Base-by-base conservation (phyloP, 2,888 invertebrate genomes). In the Sarcophaga caerulescens region DNA sequence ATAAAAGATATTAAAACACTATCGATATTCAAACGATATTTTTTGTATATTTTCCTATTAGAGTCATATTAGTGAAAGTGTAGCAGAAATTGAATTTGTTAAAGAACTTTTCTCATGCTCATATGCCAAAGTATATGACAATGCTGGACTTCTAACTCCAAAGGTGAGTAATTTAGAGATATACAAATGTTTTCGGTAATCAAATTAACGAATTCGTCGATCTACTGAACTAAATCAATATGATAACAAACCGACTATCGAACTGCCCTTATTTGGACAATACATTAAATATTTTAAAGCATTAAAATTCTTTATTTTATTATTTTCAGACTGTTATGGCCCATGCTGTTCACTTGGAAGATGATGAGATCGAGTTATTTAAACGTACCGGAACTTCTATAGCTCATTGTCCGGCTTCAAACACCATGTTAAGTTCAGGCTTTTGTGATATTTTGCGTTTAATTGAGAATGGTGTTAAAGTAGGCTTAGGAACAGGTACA, bases 321-420 rank as follows among this genome's bases (percentile, higher is more conserved):
- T 59, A 47, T 76, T 85, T 85, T 0, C 76, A 95, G 94, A 94
- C 94, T 74, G 94, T 98, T 81, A 94, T 98, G 94, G 98, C 98
- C 0, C 98, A 98, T 91, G 97, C 96, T 1, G 94, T 98, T 17
- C 94, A 97, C 92, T 93, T 98, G 73, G 94, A 94, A 11, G 95
- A 96, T 60, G 94, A 94, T 3, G 98, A 98, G 93, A 93, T 97
- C 21, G 89, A 92, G 14, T 90, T 96, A 10, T 91, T 98, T 21
- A 94, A 94, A 23, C 88, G 94, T 35, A 94, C 94, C 77, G 95
- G 95, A 0, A 95, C 96, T 2, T 95, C 97, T 0, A 93, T 98
- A 10, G 95, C 97, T 0, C 98, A 98, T 92, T 98, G 98, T 91
- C 97, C 98, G 0, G 95, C 96, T 57, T 98, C 98, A 2, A 98